These are phyloP conservation scores for Leptopilina myrica DNA, from an alignment of 2,888 invertebrate species.

Conservation along the genomic window DNA sequence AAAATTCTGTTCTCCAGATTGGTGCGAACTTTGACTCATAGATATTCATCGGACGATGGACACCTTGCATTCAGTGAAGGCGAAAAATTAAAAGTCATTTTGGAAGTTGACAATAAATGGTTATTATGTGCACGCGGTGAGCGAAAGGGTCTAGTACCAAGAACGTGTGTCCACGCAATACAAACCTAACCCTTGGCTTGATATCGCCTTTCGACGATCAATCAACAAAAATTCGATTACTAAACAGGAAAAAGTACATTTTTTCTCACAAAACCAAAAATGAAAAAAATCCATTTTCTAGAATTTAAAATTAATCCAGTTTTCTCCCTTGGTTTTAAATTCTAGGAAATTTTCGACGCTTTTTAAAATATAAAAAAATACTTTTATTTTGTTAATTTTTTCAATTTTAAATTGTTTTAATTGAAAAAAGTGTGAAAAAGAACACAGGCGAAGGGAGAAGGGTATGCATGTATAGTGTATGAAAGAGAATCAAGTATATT, in stretches of 20 bases:
- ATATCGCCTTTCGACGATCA: constrained; percentile 14
- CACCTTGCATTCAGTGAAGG: constrained; percentile 88
- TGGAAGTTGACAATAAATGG: constrained; percentile 88
- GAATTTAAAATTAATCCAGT: background rate
- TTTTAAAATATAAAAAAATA: too few relatives aligned
- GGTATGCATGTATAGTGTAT: constrained; percentile 72
- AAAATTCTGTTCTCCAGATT: constrained; percentile 76
- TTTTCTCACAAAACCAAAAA: background rate
- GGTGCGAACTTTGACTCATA: constrained; percentile 85
- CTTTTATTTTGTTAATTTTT: too few relatives aligned
- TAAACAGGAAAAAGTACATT: background rate
- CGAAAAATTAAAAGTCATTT: constrained; percentile 84
- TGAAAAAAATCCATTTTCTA: too few relatives aligned
- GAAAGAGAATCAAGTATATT: constrained; percentile 57
- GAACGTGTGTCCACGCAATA: constrained; percentile 80
- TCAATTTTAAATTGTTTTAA: background rate
- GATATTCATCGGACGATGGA: constrained; percentile 87
- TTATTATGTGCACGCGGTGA: constrained; percentile 86
- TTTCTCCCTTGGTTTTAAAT: background rate
- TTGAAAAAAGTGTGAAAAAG: background rate
- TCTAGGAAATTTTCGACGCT: background rate
- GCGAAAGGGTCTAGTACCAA: constrained; percentile 86
- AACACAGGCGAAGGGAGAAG: constrained; percentile 46
- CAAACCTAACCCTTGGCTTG: constrained; percentile 69
- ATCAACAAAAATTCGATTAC: background rate